Evolutionary conservation across 1,140 invertebrate species (phyloP), one percentile per base, ranked within the genome.

Genomic region (Luehdorfia chinensis): DNA sequence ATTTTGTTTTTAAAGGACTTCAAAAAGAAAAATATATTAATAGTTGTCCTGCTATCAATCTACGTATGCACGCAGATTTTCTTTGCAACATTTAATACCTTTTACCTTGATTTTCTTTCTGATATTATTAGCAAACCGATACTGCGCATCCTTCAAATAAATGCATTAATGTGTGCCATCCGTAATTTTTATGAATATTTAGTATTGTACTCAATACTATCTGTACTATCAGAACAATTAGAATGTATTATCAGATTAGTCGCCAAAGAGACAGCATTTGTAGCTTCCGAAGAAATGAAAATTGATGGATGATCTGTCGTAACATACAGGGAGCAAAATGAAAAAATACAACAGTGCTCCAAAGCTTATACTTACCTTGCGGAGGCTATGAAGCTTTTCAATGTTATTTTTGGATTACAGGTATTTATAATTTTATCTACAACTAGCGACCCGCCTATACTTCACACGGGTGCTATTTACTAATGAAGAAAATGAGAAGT

Each of bases 361-460:
- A 7, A 21, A 0, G 36, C 21, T 13, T 39, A 23, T 14, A 8
- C 36, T 1, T 8, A 25, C 6, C 8, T 39, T 21, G 21, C 4
- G n/a, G 36, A 39, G 21, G 36, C 36, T 23, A 39, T 25, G 0
- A 39, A 39, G 12, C 19, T 39, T 14, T 39, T 39, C 25, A 39
- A 39, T 12, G 7, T 2, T 7, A 25, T 25, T 27, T 39, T 39
- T 15, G 9, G 21, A 13, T n/a, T 39, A 13, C 36, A 39, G 36
- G 36, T 23, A 39, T 7, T 7, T n/a, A 23, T 37, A 12, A n/a
- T n/a, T n/a, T n/a, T n/a, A n/a, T n/a, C n/a, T n/a, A n/a, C n/a
- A n/a, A n/a, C n/a, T n/a, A n/a, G n/a, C n/a, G n/a, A n/a, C n/a
- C n/a, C n/a, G n/a, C n/a, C n/a, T n/a, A n/a, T n/a, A n/a, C n/a